Base-by-base conservation (phyloP, 1,140 invertebrate species). In the Archegozetes longisetosus region DNA sequence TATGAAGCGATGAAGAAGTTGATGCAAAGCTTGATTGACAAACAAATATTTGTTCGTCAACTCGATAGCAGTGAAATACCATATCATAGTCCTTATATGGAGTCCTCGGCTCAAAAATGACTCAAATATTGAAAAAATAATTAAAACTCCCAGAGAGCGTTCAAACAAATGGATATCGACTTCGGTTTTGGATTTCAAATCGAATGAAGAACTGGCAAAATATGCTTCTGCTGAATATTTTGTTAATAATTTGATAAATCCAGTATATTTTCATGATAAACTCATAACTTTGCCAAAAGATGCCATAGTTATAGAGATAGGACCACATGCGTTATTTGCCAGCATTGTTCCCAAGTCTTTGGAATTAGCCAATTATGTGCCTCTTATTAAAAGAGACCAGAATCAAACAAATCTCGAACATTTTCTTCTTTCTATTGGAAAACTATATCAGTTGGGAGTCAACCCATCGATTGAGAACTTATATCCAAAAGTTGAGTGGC, bases 1-100 rank as follows among this genome's bases (percentile, higher is more conserved):
- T 77, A 79, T 14, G 77, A 78, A 1, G 75, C 78, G 2, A 76
- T 93, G 1, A 69, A 73, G 1, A 78, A 80, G 60, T 94, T 66
- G 80, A 88, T 1, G 77, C 78, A 22, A 68, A 82, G 58, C 71
- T 94, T n/a, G 78, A 79, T 82, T 61, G 75, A 73, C 0, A 80
- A 90, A 69, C 80, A 82, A 4, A 80, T 92, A 28, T 95, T 95
- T 71, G 88, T 84, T 6, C 89, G 85, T 66, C 76, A 80, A 55
- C 91, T 98, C 0, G 83, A 86, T 52, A 90, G 86, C 67, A 84
- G 84, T 51, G 85, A 85, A 24, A 80, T 86, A 25, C 90, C 92
- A 3, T 97, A 95, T 77, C 93, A 98, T 74, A 93, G 88, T 64
- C 84, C 87, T 70, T 90, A 89, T 68, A 88, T 97, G 68, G 80